Percentiles rank a stretch among this genome's conserved stretches.
Conservation (phyloP, 2,113 vertebrate genomes). For the Xyrauchen texanus region DNA sequence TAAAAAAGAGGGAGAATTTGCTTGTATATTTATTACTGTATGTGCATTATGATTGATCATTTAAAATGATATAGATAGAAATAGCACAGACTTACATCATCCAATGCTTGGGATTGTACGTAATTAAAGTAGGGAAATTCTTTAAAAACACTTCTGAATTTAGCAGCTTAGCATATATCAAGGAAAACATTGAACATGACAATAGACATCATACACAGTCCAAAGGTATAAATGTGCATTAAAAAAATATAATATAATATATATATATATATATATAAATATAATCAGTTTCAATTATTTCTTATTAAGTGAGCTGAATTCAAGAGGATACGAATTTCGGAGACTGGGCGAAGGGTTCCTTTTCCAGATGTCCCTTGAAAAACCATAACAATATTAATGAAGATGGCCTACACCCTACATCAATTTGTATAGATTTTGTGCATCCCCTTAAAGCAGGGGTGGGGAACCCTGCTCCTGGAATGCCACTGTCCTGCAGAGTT, state of each 20-base stretch:
- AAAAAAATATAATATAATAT: no score
- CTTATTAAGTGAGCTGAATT: background rate
- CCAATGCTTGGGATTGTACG: constrained; percentile 91
- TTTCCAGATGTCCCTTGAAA: constrained; percentile 73
- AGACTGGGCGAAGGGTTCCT: constrained; percentile 82
- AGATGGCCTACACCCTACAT: no score
- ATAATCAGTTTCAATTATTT: no score
- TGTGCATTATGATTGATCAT: background rate
- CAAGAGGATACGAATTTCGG: constrained; percentile 97
- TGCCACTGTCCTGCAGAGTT: no score
- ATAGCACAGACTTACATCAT: constrained; percentile 85
- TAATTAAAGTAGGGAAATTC: constrained; percentile 98
- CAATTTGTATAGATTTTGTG: no score
- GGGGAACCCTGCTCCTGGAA: no score
- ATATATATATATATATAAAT: no score
- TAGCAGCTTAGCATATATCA: constrained; percentile 74
- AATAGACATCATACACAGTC: background rate
- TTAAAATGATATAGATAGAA: constrained; percentile 4
- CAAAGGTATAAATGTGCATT: background rate
- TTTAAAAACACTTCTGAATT: constrained; percentile 90
- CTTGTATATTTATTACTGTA: no score
- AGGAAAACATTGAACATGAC: constrained; percentile 63
- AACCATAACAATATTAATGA: constrained; percentile 27
- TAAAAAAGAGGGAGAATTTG: constrained; percentile 60
- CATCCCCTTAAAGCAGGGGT: no score